phyloP scores from a whole-genome alignment of 2,888 invertebrate genomes.

The Nymphalis urticae region DNA sequence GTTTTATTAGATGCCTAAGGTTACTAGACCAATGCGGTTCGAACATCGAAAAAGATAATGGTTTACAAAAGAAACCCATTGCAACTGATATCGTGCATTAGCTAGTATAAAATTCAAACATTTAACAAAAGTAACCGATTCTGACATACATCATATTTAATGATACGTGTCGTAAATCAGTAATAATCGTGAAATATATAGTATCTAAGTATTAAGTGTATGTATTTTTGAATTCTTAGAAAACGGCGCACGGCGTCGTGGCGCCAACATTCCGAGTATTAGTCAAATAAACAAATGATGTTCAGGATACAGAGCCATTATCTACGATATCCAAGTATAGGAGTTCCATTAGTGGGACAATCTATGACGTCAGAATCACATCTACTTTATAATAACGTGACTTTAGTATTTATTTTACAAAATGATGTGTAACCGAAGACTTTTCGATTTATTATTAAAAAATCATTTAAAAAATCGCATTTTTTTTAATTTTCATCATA shows the following conservation, averaged over 20 bases:
- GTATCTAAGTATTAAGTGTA: not conserved
- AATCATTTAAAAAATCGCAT: no score
- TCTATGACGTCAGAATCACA: not conserved
- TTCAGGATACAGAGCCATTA: slow-evolving; percentile 26
- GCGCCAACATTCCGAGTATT: slow-evolving; percentile 45
- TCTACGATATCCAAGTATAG: slow-evolving; percentile 1
- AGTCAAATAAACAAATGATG: slow-evolving; percentile 39
- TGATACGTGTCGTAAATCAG: no score
- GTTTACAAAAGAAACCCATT: no score
- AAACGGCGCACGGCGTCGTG: slow-evolving; percentile 33
- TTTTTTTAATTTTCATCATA: no score
- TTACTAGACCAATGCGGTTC: no score
- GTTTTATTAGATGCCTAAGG: no score
- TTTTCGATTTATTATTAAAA: no score
- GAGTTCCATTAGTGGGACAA: not conserved
- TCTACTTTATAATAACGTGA: not conserved
- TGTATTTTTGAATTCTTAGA: slow-evolving; percentile 38
- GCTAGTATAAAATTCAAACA: no score
- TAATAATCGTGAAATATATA: not conserved
- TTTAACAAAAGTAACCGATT: no score
- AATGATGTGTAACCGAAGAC: not conserved
- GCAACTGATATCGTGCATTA: no score
- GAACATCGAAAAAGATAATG: no score
- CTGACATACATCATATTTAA: no score
- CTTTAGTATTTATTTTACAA: not conserved